These are phyloP conservation scores for Crotalus tigris DNA, from an alignment of 2,113 vertebrate species.

Conservation along the genomic window DNA sequence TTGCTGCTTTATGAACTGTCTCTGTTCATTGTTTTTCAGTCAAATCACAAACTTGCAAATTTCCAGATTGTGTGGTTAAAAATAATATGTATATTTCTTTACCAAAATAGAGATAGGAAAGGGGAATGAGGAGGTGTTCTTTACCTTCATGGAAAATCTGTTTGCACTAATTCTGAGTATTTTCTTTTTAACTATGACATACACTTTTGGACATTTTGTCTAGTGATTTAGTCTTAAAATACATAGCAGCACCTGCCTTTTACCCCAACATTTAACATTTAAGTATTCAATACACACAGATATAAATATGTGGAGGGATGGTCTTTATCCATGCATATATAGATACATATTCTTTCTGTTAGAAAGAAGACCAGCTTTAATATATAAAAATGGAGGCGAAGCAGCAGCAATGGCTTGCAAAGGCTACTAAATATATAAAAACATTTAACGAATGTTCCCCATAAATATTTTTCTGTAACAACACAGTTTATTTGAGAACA, in stretches of 20 bases:
- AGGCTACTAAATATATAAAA: background rate
- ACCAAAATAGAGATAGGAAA: background rate
- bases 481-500: background rate
- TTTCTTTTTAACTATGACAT: background rate
- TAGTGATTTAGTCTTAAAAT: background rate
- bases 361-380: background rate
- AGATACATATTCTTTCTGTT: background rate
- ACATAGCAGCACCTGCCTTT: background rate
- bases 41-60: background rate
- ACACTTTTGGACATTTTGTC: background rate
- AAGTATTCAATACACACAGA: background rate
- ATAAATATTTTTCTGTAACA: background rate
- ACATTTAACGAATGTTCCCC: background rate
- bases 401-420: background rate
- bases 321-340: background rate
- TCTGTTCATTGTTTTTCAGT: background rate
- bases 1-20: background rate
- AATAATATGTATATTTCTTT: background rate
- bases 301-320: background rate
- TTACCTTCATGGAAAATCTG: background rate
- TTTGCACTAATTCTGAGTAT: background rate
- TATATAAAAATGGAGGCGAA: background rate
- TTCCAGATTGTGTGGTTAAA: background rate
- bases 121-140: background rate
- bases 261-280: background rate